A percentile compares a stretch with the other conserved stretches of the same genome.
phyloP scores from a whole-genome alignment of 1,140 invertebrate species.

The Brachionus rubens region DNA sequence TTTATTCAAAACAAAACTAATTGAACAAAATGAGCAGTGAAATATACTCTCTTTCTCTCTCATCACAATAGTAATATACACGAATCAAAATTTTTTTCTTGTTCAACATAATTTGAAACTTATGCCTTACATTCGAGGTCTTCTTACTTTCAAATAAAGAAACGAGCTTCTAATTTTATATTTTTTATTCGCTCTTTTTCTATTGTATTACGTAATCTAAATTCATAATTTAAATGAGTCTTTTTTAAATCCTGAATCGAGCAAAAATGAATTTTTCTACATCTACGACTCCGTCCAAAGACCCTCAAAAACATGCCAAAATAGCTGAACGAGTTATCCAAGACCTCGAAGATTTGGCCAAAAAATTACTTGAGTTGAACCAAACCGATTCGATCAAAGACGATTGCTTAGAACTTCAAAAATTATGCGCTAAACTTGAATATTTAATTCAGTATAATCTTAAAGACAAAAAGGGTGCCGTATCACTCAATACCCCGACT shows the following conservation, averaged over 20 bases:
- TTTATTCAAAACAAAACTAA: too few species aligned
- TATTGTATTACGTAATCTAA: slow-evolving; percentile 11
- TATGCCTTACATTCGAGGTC: too few species aligned
- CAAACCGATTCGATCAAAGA: slow-evolving; percentile 57
- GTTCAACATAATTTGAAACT: too few species aligned
- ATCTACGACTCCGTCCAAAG: slow-evolving; percentile 16
- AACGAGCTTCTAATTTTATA: not conserved
- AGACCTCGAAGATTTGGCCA: slow-evolving; percentile 28
- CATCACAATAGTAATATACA: too few species aligned
- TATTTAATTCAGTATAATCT: slow-evolving; percentile 56
- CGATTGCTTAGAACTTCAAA: slow-evolving; percentile 57
- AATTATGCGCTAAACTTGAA: slow-evolving; percentile 60
- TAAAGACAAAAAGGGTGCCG: slow-evolving; percentile 56
- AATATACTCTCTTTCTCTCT: too few species aligned
- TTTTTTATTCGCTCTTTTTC: not conserved
- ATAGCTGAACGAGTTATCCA: not conserved
- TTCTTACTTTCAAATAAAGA: not conserved
- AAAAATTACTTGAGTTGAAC: slow-evolving; percentile 53
- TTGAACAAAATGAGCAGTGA: too few species aligned
- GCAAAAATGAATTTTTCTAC: too few species aligned
- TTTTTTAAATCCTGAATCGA: too few species aligned
- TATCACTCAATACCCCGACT: too few species aligned
- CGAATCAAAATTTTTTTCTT: too few species aligned
- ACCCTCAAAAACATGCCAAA: not conserved
- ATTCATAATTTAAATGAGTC: too few species aligned